Base-by-base conservation (phyloP, 2,888 invertebrate genomes). In the Balanococcus diminutus region DNA sequence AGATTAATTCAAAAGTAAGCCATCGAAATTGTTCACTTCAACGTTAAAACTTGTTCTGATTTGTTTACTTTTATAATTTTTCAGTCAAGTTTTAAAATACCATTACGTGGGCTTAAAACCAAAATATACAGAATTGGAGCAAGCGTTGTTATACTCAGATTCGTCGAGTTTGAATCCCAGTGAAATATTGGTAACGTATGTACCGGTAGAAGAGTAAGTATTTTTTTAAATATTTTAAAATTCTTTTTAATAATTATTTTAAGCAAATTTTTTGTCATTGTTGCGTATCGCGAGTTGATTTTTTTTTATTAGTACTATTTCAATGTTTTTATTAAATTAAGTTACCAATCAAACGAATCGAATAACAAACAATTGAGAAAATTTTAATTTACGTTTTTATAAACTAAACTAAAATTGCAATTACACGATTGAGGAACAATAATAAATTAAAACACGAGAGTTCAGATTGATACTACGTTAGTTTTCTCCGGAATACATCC, bases 21-120 rank as follows among this genome's bases (percentile, higher is more conserved):
- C 4, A 79, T 14, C 8, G 5, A 0, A 32, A 8, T 28, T 2
- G 61, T 28, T 28, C 14, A 19, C 19, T 25, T 4, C 14, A 84
- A 84, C 22, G 1, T 46, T 36, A 36, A 8, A 39, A 42, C 25
- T 46, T 28, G 25, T 19, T 8, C 22, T 16, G 9, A 82, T 16
- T 25, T 81, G 31, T 32, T 32, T 22, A 36, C 61, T 67, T 56
- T 28, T 4, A 32, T 56, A 46, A 72, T 14, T 25, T 84, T 84
- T 39, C 85, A 85, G 85, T 14, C 85, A 85, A 85, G 85, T 85
- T 11, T 79, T 85, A 11, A 85, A 85, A 46, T 85, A 85, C 32
- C 85, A 85, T 46, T 85, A 85, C 39, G 85, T 85, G 6, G 85
- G 85, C 8, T 79, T 85, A 46, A 85, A 85, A 85, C 85, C 85